phyloP scores from a whole-genome alignment of 2,113 vertebrate genomes.

The Alethe castanea region DNA sequence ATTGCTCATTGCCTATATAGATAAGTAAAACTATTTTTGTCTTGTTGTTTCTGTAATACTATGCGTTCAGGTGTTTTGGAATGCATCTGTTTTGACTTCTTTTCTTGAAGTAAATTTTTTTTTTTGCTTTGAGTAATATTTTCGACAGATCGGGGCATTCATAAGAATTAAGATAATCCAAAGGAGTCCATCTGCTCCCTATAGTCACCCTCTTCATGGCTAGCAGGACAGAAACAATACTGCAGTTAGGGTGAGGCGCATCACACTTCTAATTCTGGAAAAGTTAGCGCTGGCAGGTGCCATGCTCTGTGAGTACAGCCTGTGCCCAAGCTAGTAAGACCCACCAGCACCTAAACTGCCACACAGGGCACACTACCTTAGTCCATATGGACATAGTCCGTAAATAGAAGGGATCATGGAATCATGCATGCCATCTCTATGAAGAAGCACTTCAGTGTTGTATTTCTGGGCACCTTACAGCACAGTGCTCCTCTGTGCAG shows the following conservation, averaged over 20 bases:
- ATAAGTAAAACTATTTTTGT: neutral
- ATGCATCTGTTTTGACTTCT: neutral
- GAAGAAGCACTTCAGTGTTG: neutral
- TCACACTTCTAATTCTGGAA: neutral
- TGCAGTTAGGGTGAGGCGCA: neutral
- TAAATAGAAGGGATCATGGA: neutral
- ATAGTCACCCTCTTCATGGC: neutral
- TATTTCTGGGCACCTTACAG: neutral
- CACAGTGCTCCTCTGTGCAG: neutral
- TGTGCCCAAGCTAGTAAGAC: neutral
- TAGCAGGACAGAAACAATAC: neutral
- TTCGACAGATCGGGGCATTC: neutral
- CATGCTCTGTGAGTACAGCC: fast-evolving
- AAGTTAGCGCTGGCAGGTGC: neutral
- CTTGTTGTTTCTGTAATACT: neutral
- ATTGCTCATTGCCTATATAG: neutral
- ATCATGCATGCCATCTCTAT: neutral
- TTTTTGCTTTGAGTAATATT: neutral
- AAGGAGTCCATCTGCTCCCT: neutral
- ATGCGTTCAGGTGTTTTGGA: neutral
- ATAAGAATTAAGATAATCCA: neutral
- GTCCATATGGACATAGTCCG: fast-evolving
- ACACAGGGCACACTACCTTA: neutral
- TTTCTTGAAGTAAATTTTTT: neutral
- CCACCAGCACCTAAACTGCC: neutral